Evolutionary conservation across 2,113 vertebrate species (phyloP).

Genomic region (Nyctereutes procyonoides): DNA sequence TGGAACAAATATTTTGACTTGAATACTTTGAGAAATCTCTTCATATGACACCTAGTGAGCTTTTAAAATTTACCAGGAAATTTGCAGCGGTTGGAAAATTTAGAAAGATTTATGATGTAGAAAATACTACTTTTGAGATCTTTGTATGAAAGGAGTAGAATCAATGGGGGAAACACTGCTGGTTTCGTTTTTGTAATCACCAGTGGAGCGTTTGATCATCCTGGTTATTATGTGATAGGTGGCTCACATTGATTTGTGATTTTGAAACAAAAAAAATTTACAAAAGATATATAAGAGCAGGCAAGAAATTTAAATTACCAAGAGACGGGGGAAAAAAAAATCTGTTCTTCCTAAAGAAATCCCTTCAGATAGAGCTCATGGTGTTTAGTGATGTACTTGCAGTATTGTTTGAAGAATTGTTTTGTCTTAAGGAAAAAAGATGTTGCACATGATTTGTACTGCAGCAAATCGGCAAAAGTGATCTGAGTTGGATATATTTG

Average conservation of each 20-base stretch:
- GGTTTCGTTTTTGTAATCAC: slow-evolving; percentile 95
- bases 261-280: slow-evolving; percentile 91
- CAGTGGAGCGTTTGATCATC: slow-evolving; percentile 91
- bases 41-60: slow-evolving; percentile 99
- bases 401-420: slow-evolving; percentile 94
- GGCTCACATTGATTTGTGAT: slow-evolving; percentile 93
- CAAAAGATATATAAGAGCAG: slow-evolving; percentile 88
- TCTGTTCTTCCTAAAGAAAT: slow-evolving; percentile 98
- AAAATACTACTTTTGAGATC: slow-evolving; percentile 94
- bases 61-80: slow-evolving; percentile 99
- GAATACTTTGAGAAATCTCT: slow-evolving; percentile 99
- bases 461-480: slow-evolving; percentile 85
- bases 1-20: slow-evolving; percentile 99
- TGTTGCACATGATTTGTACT: slow-evolving; percentile 87
- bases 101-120: slow-evolving; percentile 95
- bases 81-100: slow-evolving; percentile 94
- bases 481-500: slow-evolving; percentile 85
- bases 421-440: slow-evolving; percentile 93
- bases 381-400: slow-evolving; percentile 97
- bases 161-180: slow-evolving; percentile 91
- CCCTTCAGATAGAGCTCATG: slow-evolving; percentile 95
- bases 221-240: slow-evolving; percentile 90
- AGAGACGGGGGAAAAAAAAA: slow-evolving; percentile 90
- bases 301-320: slow-evolving; percentile 90
- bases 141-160: slow-evolving; percentile 94